Percentiles rank a stretch among this genome's conserved stretches.
Conservation (phyloP, 2,113 vertebrate genomes). For the Oncorhynchus kisutch region DNA sequence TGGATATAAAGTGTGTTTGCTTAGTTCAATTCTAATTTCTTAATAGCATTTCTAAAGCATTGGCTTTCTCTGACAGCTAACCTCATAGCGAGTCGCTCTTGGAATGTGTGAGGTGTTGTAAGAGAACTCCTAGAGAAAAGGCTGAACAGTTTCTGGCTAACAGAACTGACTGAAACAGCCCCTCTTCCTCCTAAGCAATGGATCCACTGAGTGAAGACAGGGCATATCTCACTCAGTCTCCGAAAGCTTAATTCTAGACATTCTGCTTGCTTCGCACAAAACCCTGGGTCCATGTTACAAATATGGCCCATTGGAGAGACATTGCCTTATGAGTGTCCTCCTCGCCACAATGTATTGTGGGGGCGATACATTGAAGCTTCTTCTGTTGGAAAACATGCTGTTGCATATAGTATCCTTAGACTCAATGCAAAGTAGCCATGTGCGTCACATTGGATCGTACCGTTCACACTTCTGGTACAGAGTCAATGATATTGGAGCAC, state of each 20-base stretch:
- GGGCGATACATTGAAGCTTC: slow-evolving; percentile 38
- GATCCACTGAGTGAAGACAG: slow-evolving; percentile 25
- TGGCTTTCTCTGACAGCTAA: no score
- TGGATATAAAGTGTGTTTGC: no score
- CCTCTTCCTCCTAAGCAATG: background rate
- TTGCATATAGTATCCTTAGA: slow-evolving; percentile 41
- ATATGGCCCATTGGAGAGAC: slow-evolving; percentile 64
- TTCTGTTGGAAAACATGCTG: slow-evolving; percentile 49
- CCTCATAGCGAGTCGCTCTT: no score
- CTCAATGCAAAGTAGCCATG: slow-evolving; percentile 10
- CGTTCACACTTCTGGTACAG: background rate
- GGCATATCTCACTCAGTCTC: slow-evolving; percentile 4
- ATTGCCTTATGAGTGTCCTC: slow-evolving; percentile 52
- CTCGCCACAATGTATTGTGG: slow-evolving; percentile 43
- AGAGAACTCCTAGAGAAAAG: no score
- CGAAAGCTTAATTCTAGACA: slow-evolving; percentile 65
- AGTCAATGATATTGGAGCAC: slow-evolving; percentile 2
- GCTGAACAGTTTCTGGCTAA: no score
- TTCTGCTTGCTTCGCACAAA: slow-evolving; percentile 66
- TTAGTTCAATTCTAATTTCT: no score
- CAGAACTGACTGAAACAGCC: background rate
- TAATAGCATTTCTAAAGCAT: no score
- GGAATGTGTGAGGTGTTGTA: no score
- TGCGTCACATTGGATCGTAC: background rate
- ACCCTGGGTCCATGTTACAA: slow-evolving; percentile 65